A percentile compares a stretch with the other conserved stretches of the same genome.
Evolutionary conservation across 2,797 vertebrate genomes (phyloP).

Genomic region (Fringilla coelebs): DNA sequence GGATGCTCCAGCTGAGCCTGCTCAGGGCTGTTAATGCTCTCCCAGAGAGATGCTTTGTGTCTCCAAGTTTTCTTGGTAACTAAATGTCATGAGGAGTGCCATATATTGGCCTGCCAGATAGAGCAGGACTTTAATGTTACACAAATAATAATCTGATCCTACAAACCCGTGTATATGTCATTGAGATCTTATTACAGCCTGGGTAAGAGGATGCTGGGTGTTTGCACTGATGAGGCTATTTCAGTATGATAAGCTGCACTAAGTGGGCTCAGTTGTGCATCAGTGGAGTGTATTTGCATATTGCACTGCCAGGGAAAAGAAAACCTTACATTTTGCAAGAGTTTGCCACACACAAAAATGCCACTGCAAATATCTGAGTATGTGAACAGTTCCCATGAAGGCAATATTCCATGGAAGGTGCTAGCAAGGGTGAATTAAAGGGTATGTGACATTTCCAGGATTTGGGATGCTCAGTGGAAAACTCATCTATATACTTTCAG

Average conservation of each 20-base stretch:
- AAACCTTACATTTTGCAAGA: neutral
- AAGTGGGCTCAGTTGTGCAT: constrained; percentile 49
- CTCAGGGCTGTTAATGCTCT: neutral
- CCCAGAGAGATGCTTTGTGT: neutral
- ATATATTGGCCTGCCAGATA: neutral
- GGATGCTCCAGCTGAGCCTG: neutral
- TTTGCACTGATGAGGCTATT: constrained; percentile 42
- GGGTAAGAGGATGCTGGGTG: constrained; percentile 33
- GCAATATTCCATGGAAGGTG: neutral
- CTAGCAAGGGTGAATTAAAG: neutral
- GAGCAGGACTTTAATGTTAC: neutral
- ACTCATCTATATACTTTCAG: neutral
- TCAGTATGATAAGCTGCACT: constrained; percentile 33
- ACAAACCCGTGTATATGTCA: constrained; percentile 18
- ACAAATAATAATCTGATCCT: constrained; percentile 20
- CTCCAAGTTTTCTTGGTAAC: neutral
- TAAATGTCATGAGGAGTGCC: neutral
- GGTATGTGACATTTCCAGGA: neutral
- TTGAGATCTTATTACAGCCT: constrained; percentile 9
- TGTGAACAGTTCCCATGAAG: neutral
- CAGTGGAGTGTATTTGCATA: constrained; percentile 24
- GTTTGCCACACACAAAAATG: neutral
- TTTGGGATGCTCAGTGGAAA: neutral
- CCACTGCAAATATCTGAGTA: neutral
- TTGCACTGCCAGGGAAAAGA: neutral